Evolutionary conservation across 2,888 invertebrate species (phyloP), one percentile per base, ranked within the genome.

Genomic region (Synergus gifuensis): DNA sequence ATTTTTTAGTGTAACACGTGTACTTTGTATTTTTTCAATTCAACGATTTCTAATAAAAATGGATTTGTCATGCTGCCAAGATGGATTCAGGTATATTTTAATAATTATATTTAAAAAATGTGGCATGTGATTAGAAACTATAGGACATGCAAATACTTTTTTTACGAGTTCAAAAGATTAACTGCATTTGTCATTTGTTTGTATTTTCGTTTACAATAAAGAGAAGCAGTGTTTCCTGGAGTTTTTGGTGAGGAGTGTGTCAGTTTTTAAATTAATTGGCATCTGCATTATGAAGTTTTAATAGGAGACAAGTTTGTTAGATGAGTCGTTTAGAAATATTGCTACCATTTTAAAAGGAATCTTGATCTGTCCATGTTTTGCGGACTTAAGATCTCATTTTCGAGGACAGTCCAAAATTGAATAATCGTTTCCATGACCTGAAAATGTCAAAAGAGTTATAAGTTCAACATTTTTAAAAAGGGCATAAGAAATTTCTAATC

Each of bases 81-180:
- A 85, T 85, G 85, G 85, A 85, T 85, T 85, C 85, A 85, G 85
- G 85, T 85, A 85, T 77, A 82, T 78, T 80, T 73, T 73, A 36
- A 73, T 7, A 49, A 28, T 69, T 36, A 16, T 14, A 62, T 62
- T 28, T 62, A 12, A 28, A 1, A 73, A 73, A 54, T 66, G 42
- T 66, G 42, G 44, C 66, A 66, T 44, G 44, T n/a, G 44, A 16
- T 66, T 44, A 66, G 42, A 66, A 44, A 66, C 42, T 18, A 36
- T 36, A 58, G 12, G 4, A 49, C 42, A 14, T 54, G 16, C 36
- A 69, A n/a, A 73, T 36, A n/a, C 18, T n/a, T 73, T 16, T 54
- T 28, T 54, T 18, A 36, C 8, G 16, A 28, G n/a, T 36, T 14
- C 28, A 36, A 36, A 73, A 62, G 22, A 14, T 36, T 14, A 22